Evolutionary conservation across 2,888 invertebrate genomes (phyloP).

Genomic region (Caenorhabditis sinica): DNA sequence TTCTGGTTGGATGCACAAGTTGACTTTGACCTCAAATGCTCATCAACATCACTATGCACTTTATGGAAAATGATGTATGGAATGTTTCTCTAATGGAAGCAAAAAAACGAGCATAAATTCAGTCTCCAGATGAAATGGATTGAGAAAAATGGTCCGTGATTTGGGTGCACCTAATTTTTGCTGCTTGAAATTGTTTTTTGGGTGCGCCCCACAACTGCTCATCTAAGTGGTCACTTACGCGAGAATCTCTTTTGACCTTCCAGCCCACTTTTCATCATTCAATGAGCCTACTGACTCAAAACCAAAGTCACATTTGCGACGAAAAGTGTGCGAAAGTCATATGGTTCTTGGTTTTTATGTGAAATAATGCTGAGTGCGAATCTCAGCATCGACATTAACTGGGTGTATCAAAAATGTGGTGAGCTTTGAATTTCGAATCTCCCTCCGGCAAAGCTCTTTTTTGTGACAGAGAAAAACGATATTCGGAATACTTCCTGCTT

Average conservation of each 20-base stretch:
- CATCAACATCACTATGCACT: conserved; percentile 25
- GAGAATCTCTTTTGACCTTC: conserved; percentile 30
- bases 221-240: conserved; percentile 36
- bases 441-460: background rate
- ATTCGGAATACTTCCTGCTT: conserved; percentile 32
- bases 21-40: conserved; percentile 20
- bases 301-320: conserved; percentile 38
- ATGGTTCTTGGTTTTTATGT: conserved; percentile 58
- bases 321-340: conserved; percentile 63
- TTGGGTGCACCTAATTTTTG: background rate
- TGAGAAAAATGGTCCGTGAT: background rate
- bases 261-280: conserved; percentile 34
- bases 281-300: conserved; percentile 20
- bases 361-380: conserved; percentile 29
- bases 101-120: background rate
- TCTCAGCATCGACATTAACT: conserved; percentile 30
- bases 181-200: background rate
- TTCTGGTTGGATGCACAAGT: conserved; percentile 19
- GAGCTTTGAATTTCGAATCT: conserved; percentile 16
- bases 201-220: conserved; percentile 20
- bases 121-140: too few species aligned
- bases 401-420: conserved; percentile 21
- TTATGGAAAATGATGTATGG: background rate
- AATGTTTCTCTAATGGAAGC: background rate
- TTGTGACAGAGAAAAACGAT: conserved; percentile 29